Evolutionary conservation across 2,888 invertebrate species (phyloP).

Genomic region (Stenodema calcarata): DNA sequence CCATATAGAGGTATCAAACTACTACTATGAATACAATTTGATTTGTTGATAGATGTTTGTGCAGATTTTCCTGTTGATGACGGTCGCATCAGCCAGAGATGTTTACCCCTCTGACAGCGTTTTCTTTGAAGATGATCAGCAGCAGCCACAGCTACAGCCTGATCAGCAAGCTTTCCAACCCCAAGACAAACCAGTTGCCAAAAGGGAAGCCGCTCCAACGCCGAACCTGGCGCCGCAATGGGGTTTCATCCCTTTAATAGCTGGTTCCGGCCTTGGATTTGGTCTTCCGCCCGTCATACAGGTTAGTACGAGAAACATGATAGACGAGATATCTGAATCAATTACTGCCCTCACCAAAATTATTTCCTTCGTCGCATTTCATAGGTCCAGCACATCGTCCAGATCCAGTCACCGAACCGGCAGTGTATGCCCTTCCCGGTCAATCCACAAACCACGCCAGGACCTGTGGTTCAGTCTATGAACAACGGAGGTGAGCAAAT

Average conservation of each 20-base stretch:
- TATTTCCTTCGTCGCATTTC: background rate
- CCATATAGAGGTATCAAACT: too few species aligned
- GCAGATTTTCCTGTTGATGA: background rate
- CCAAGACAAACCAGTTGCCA: background rate
- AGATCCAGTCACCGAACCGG: slow-evolving; percentile 20
- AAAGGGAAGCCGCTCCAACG: background rate
- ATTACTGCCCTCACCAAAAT: background rate
- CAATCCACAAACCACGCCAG: background rate
- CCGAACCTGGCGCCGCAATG: background rate
- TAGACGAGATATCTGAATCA: too few species aligned
- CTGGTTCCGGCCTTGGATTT: background rate
- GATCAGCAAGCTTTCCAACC: background rate
- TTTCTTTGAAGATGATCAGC: background rate
- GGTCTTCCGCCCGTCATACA: slow-evolving; percentile 13
- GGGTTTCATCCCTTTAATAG: slow-evolving; percentile 12
- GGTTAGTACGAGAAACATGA: background rate
- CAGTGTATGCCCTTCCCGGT: background rate
- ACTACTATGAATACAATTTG: too few species aligned
- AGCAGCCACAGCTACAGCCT: background rate
- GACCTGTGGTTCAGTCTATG: too few species aligned
- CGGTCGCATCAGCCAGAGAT: background rate
- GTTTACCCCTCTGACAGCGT: background rate
- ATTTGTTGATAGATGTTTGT: slow-evolving; percentile 6
- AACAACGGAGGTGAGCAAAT: too few species aligned
- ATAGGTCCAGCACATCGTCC: slow-evolving; percentile 30